Base-by-base conservation (phyloP, 64 coral and sea anemone genomes). In the Orbicella faveolata region DNA sequence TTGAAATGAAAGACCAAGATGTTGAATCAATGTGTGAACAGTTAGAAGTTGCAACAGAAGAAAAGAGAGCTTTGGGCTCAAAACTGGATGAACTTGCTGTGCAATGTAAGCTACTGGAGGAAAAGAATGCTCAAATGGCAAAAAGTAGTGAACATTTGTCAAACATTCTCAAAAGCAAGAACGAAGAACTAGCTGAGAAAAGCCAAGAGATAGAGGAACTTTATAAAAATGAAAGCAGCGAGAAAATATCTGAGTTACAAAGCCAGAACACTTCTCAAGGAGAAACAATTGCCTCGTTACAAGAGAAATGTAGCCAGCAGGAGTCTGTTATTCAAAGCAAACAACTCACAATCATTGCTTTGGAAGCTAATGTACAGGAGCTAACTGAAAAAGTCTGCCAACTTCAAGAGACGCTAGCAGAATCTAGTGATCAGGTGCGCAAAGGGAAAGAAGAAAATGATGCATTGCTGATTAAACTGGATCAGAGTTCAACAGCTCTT, bases 1-100 rank as follows among this genome's bases (percentile, higher is more conserved):
- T 69, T 53, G 81, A 90, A 62, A 52, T 75, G 12, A 94, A 90
- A 78, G 63, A 84, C 34, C 51, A 80, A 79, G 70, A 90, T 20
- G 70, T 78, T 4, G 74, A 86, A 55, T 44, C 75, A 26, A 34
- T 79, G 69, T 61, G 61, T 20, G 54, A 80, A 13, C 52, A 74
- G 13, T 26, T 90, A 14, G 88, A 55, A 78, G 82, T 52, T n/a
- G 9, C 68, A 69, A 21, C 79, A 55, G 75, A 87, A 37, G 75
- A 94, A 35, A 94, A 86, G 34, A 52, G 85, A 21, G 30, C 21
- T 20, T 35, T 94, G 23, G 61, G 78, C n/a, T 72, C 62, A 36
- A 90, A 57, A 1, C 57, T 77, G 39, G 69, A 61, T 65, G 80
- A 83, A 36, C 30, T 83, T 17, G 10, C 23, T 20, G 7, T 8